Conservation (phyloP, 2,113 vertebrate genomes). For the Mormoops blainvillei region DNA sequence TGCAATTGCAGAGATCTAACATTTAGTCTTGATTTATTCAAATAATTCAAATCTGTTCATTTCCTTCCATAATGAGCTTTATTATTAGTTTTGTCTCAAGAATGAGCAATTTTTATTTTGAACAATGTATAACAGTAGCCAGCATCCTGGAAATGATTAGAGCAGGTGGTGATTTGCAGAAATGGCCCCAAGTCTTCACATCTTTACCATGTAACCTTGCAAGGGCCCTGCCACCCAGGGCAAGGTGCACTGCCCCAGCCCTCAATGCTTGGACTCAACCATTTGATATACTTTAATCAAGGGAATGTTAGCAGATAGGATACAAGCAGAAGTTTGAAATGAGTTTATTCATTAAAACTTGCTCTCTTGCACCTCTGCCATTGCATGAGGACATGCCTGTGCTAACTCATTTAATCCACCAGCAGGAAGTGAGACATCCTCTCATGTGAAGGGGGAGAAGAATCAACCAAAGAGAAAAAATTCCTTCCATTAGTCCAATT, state of each 20-base stretch:
- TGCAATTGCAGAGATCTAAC: not conserved
- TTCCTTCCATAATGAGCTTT: conserved; percentile 10
- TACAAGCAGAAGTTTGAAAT: not conserved
- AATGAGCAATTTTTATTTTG: conserved; percentile 11
- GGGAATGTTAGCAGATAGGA: not conserved
- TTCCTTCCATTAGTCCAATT: not conserved
- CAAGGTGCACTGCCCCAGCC: not conserved
- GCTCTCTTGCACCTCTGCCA: not conserved
- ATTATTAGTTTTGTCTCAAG: not conserved
- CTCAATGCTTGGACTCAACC: not conserved
- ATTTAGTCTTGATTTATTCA: not conserved
- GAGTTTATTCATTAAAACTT: conserved; percentile 5
- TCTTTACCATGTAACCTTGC: not conserved
- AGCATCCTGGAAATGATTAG: not conserved
- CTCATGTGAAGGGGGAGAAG: not conserved
- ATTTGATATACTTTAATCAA: not conserved
- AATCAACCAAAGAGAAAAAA: not conserved
- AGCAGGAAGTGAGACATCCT: not conserved
- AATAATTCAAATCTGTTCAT: not conserved
- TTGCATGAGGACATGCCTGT: not conserved
- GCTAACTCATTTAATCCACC: not conserved
- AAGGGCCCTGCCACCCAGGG: not conserved
- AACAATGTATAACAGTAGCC: not conserved
- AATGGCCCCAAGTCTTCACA: not conserved
- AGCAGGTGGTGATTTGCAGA: not conserved